Evolutionary conservation across 2,113 vertebrate genomes (phyloP).

Genomic region (zebrafish (Danio rerio)): GRCz12tu NC_133181.1:35929501-35930000

Average conservation of each 20-base stretch:
- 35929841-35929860: conserved; percentile 64
- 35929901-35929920: conserved; percentile 8
- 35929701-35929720: conserved; percentile 11
- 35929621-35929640: background rate
- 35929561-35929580: too few relatives aligned
- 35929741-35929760: conserved; percentile 57
- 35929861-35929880: conserved; percentile 35
- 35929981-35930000: too few relatives aligned
- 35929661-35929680: conserved; percentile 1
- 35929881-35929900: conserved; percentile 1
- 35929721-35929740: conserved; percentile 46
- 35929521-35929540: too few relatives aligned
- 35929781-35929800: conserved; percentile 64
- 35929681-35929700: background rate
- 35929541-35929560: too few relatives aligned
- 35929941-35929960: background rate
- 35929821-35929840: conserved; percentile 68
- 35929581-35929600: background rate
- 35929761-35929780: conserved; percentile 61
- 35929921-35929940: conserved; percentile 41
- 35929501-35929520: too few relatives aligned
- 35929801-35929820: conserved; percentile 69
- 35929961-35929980: background rate
- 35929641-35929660: background rate
- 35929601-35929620: background rate